Conservation (phyloP, 2,113 vertebrate genomes). For the Grammomys surdaster region DNA sequence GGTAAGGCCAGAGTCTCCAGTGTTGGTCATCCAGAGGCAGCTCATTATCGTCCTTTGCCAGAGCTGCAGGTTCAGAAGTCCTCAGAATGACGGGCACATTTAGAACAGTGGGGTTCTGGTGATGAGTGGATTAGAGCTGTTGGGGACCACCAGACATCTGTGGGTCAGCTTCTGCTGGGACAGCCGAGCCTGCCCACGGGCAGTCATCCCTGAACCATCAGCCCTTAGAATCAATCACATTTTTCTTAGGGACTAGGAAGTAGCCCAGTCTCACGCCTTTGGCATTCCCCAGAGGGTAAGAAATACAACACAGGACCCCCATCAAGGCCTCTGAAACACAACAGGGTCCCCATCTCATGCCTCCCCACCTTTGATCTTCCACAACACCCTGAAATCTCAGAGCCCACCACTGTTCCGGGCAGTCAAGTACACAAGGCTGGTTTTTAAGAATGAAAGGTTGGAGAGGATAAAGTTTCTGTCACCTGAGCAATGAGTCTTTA, state of each 20-base stretch:
- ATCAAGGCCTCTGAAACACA: background rate
- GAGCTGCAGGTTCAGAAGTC: conserved; percentile 82
- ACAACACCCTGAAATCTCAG: conserved; percentile 18
- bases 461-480: conserved; percentile 76
- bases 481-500: conserved; percentile 82
- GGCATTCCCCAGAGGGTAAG: conserved; percentile 70
- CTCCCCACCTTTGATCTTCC: background rate
- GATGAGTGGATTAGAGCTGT: conserved; percentile 67
- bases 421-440: conserved; percentile 72
- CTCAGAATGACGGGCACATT: conserved; percentile 77
- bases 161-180: conserved; percentile 67
- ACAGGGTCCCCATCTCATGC: background rate
- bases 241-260: conserved; percentile 58
- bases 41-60: conserved; percentile 77
- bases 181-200: background rate
- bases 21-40: conserved; percentile 85
- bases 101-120: conserved; percentile 81
- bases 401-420: conserved; percentile 31
- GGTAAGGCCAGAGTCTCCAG: conserved; percentile 89
- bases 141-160: conserved; percentile 30
- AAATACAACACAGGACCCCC: background rate
- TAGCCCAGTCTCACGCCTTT: conserved; percentile 59
- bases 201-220: conserved; percentile 36
- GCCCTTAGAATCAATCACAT: conserved; percentile 64
- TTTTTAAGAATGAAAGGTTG: conserved; percentile 77